phyloP scores from a whole-genome alignment of 2,888 invertebrate genomes.

The Scaptomyza tumidula region DNA sequence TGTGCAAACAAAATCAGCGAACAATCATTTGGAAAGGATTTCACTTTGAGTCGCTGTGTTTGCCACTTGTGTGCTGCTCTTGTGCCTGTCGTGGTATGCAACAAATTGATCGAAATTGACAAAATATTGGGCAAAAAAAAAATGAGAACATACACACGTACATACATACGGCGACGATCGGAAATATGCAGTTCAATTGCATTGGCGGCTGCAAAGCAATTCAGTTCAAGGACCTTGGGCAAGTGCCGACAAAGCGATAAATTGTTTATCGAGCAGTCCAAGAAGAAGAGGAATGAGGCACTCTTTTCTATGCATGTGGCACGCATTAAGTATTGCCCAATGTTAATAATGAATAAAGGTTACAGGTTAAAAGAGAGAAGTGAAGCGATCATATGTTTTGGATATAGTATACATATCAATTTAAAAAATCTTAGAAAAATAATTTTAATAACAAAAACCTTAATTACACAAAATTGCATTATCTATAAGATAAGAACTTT shows the following conservation, averaged over 20 bases:
- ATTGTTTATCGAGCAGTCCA: slow-evolving; percentile 17
- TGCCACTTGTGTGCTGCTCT: slow-evolving; percentile 37
- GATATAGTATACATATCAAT: too few species aligned
- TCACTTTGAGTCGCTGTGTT: slow-evolving; percentile 47
- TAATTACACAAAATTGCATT: too few species aligned
- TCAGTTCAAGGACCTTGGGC: slow-evolving; percentile 76
- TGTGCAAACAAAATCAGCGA: slow-evolving; percentile 66
- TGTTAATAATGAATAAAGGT: background rate
- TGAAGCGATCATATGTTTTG: background rate
- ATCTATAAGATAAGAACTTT: too few species aligned
- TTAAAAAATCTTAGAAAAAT: too few species aligned
- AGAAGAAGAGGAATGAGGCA: slow-evolving; percentile 21
- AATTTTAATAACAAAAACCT: too few species aligned
- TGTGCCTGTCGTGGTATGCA: slow-evolving; percentile 61
- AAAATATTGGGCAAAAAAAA: slow-evolving; percentile 64
- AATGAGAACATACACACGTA: slow-evolving; percentile 21
- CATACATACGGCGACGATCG: slow-evolving; percentile 32
- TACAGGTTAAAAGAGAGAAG: background rate
- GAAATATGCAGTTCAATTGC: slow-evolving; percentile 79
- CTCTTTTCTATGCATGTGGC: slow-evolving; percentile 21
- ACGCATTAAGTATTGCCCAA: slow-evolving; percentile 2
- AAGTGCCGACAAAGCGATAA: slow-evolving; percentile 71
- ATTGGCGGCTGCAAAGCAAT: slow-evolving; percentile 67
- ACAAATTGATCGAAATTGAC: slow-evolving; percentile 79
- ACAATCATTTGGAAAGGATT: slow-evolving; percentile 63